Conservation (phyloP, 2,888 invertebrate genomes). For the Scelioninae gen. 2 region DNA sequence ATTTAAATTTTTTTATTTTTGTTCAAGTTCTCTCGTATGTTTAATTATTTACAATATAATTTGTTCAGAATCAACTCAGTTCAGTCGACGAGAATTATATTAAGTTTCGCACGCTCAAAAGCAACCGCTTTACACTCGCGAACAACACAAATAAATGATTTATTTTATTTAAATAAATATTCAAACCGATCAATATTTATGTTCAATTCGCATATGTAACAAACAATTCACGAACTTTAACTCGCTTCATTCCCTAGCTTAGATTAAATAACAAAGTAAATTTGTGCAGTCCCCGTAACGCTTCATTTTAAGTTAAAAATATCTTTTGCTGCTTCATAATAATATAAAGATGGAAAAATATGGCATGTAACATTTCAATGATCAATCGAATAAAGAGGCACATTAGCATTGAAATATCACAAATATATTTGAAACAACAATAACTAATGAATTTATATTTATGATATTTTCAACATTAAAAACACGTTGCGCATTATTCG, state of each 20-base stretch:
- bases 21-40: slow-evolving; percentile 30
- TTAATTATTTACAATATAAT: slow-evolving; percentile 30
- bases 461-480: slow-evolving; percentile 15
- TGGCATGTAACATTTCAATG: slow-evolving; percentile 20
- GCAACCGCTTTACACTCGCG: slow-evolving; percentile 35
- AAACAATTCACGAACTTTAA: slow-evolving; percentile 31
- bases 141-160: slow-evolving; percentile 28
- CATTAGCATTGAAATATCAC: slow-evolving; percentile 25
- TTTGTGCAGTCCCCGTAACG: slow-evolving; percentile 27
- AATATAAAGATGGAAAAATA: slow-evolving; percentile 37
- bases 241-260: slow-evolving; percentile 27
- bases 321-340: slow-evolving; percentile 13
- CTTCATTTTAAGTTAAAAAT: slow-evolving; percentile 19
- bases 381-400: slow-evolving; percentile 16
- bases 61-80: slow-evolving; percentile 36
- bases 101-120: slow-evolving; percentile 40
- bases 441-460: slow-evolving; percentile 13
- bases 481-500: slow-evolving; percentile 8
- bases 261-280: slow-evolving; percentile 35
- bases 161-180: slow-evolving; percentile 32
- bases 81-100: slow-evolving; percentile 34
- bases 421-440: slow-evolving; percentile 24
- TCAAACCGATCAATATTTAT: slow-evolving; percentile 15
- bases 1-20: slow-evolving; percentile 38
- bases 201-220: slow-evolving; percentile 29